These are phyloP conservation scores for Drosophila heteroneura DNA, from an alignment of 2,888 invertebrate genomes.

Conservation along the genomic window DNA sequence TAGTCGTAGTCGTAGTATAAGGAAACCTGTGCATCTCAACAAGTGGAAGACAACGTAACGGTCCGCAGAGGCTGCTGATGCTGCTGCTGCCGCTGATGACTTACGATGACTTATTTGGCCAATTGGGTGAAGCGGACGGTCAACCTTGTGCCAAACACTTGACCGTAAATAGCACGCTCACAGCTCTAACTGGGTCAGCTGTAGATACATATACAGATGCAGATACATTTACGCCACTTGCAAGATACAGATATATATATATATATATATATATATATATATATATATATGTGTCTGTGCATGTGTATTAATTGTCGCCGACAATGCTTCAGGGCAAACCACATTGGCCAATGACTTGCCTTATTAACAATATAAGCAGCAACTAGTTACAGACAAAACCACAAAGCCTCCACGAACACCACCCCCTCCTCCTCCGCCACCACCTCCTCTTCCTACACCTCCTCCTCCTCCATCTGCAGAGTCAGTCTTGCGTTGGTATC, in stretches of 20 bases:
- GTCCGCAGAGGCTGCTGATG: slow-evolving; percentile 24
- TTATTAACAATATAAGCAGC: slow-evolving; percentile 73
- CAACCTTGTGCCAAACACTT: slow-evolving; percentile 74
- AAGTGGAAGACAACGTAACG: slow-evolving; percentile 51
- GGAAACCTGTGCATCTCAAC: slow-evolving; percentile 59
- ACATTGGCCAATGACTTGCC: slow-evolving; percentile 66
- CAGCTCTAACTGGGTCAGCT: slow-evolving; percentile 63
- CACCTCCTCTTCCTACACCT: background rate
- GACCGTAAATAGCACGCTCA: slow-evolving; percentile 74
- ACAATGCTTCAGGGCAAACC: slow-evolving; percentile 71
- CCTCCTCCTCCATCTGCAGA: background rate
- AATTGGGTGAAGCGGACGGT: slow-evolving; percentile 72
- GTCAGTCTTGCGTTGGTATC: slow-evolving; percentile 7
- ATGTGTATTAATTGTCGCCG: slow-evolving; percentile 65
- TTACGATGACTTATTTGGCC: slow-evolving; percentile 74
- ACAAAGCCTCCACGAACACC: slow-evolving; percentile 5
- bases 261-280: background rate
- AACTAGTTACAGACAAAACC: slow-evolving; percentile 61
- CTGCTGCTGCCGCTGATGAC: slow-evolving; percentile 8
- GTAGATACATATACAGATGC: slow-evolving; percentile 21
- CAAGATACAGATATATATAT: slow-evolving; percentile 1
- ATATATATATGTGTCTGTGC: background rate
- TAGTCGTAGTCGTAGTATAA: slow-evolving; percentile 37
- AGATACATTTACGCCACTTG: slow-evolving; percentile 28
- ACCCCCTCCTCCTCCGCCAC: background rate